Percentiles rank a stretch among this genome's conserved stretches.
Conservation (phyloP, 2,797 vertebrate species). For the Pantherophis alleghaniensis region DNA sequence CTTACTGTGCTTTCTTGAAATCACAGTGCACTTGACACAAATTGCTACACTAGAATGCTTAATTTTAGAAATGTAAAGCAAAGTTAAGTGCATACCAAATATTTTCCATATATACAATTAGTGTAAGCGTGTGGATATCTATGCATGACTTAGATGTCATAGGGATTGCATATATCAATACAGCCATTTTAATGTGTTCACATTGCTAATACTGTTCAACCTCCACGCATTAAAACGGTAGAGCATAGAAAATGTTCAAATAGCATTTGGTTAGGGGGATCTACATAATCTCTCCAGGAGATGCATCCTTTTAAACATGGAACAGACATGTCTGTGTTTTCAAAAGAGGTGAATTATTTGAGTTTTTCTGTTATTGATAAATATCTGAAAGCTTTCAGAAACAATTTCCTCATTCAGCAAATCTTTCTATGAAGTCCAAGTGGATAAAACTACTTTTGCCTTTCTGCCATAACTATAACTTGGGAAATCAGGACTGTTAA, state of each 20-base stretch:
- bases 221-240: conserved; percentile 50
- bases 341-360: neutral
- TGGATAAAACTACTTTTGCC: neutral
- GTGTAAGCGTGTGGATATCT: conserved; percentile 63
- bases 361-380: neutral
- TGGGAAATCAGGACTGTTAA: neutral
- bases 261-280: neutral
- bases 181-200: conserved; percentile 48
- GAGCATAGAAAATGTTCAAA: conserved; percentile 23
- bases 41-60: conserved; percentile 92
- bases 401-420: neutral
- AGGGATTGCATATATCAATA: conserved; percentile 71
- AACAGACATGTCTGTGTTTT: neutral
- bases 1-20: conserved; percentile 86
- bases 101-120: conserved; percentile 82
- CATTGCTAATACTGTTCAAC: conserved; percentile 54
- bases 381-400: neutral
- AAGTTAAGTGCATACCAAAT: conserved; percentile 88
- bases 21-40: conserved; percentile 98
- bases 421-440: neutral
- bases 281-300: neutral
- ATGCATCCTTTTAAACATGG: neutral
- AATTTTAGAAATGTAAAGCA: conserved; percentile 81
- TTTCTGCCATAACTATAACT: neutral
- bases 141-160: conserved; percentile 67